These are phyloP conservation scores for Aplocera efformata DNA, from an alignment of 2,888 invertebrate species.

Conservation along the genomic window DNA sequence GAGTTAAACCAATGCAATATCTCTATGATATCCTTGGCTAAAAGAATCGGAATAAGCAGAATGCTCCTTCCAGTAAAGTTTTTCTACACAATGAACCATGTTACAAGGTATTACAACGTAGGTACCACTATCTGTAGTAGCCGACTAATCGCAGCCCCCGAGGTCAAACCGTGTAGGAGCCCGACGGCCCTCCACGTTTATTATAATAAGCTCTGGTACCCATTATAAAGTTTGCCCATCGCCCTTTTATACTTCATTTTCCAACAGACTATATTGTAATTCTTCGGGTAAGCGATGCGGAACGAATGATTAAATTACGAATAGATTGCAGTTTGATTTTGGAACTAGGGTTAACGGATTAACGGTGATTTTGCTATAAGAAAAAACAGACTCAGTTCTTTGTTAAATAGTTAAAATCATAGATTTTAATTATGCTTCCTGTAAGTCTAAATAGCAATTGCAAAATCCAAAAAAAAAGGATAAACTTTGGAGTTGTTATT, in stretches of 20 bases:
- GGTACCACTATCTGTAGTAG: conserved; percentile 55
- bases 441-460: too few species aligned
- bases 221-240: conserved; percentile 66
- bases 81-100: conserved; percentile 38
- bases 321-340: neutral
- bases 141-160: conserved; percentile 68
- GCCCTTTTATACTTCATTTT: conserved; percentile 55
- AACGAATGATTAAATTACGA: neutral
- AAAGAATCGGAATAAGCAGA: too few species aligned
- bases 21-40: too few species aligned
- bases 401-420: too few species aligned
- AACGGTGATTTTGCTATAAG: too few species aligned
- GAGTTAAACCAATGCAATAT: too few species aligned
- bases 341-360: too few species aligned
- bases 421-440: too few species aligned
- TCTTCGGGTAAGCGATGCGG: too few species aligned
- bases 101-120: conserved; percentile 50
- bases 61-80: conserved; percentile 34
- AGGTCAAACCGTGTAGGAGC: conserved; percentile 73
- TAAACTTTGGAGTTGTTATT: too few species aligned
- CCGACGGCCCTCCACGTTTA: conserved; percentile 69
- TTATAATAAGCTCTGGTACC: conserved; percentile 68
- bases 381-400: too few species aligned
- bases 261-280: neutral
- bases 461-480: too few species aligned